Evolutionary conservation across 2,797 vertebrate species (phyloP).

Genomic region (Falco biarmicus): DNA sequence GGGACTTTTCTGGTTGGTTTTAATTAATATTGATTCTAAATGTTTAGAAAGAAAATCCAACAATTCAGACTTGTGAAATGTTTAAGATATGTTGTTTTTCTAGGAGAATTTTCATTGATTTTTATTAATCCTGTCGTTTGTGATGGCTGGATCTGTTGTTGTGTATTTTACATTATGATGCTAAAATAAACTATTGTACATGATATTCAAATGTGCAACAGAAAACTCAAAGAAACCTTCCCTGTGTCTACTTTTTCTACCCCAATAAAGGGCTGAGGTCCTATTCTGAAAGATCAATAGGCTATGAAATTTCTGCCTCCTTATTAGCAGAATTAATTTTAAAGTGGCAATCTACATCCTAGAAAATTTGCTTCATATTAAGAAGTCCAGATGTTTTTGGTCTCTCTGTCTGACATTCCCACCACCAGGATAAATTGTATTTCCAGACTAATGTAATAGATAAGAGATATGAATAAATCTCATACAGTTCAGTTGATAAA

Average conservation of each 20-base stretch:
- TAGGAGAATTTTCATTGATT: not conserved
- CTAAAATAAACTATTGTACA: not conserved
- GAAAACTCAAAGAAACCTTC: not conserved
- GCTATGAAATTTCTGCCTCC: conserved; percentile 53
- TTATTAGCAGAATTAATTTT: conserved; percentile 77
- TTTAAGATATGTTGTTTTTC: not conserved
- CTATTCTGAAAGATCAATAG: conserved; percentile 53
- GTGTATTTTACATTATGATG: not conserved
- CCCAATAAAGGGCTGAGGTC: not conserved
- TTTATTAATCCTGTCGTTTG: not conserved
- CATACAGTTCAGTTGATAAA: conserved; percentile 80
- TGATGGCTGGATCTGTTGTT: not conserved
- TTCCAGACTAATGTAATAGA: conserved; percentile 81
- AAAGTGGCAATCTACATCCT: conserved; percentile 71
- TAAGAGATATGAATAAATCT: conserved; percentile 82
- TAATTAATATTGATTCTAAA: conserved; percentile 27
- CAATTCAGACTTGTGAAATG: not conserved
- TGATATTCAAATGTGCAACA: not conserved
- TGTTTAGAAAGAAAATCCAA: not conserved
- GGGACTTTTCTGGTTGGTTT: not conserved
- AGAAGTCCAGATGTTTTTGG: conserved; percentile 81
- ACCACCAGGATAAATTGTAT: conserved; percentile 82
- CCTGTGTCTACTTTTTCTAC: not conserved
- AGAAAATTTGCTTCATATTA: conserved; percentile 74
- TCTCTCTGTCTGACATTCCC: conserved; percentile 78